Evolutionary conservation across 1,140 invertebrate species (phyloP), one percentile per base, ranked within the genome.

Genomic region (Zaprionus tsacasi): DNA sequence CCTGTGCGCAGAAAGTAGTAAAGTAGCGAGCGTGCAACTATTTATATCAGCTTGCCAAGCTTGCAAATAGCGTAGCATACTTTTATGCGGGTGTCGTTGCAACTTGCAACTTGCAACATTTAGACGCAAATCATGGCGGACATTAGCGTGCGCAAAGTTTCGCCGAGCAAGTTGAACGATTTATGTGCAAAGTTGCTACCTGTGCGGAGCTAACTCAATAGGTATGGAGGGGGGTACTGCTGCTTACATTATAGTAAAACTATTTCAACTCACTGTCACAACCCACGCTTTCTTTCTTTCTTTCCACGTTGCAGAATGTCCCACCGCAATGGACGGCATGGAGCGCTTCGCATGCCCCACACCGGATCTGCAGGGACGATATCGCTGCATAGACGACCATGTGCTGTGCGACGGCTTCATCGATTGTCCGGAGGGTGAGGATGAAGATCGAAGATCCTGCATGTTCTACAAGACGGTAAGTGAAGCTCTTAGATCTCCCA

Each of bases 401-500:
- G 97, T 98, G 69, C 95, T 99, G 25, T 99, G 98, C 93, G 97
- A 99, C 93, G 97, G 97, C 52, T 98, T 98, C 93, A 96, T 98
- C 90, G 97, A 99, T 94, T 99, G 98, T 93, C 98, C 98, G 25
- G 95, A 95, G 70, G 97, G 96, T 59, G 98, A 98, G 92, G 98
- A 99, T 92, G 98, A 99, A 93, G 97, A 99, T 90, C 94, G 97
- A 91, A 96, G 97, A 93, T 96, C 96, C 59, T 99, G 98, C 94
- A 98, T 99, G 97, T 99, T 99, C 94, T 98, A 98, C 93, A 99
- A 98, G 96, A 99, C 97, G 95, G 98, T 99, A 95, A 94, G 94
- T 71, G 27, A n/a, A 21, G 2, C 69, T n/a, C 8, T 48, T 3
- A 30, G 27, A 30, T 30, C 27, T 30, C 27, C 27, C 27, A 30